A percentile compares a stretch with the other conserved stretches of the same genome.
Conservation (phyloP, 2,888 invertebrate species). For the Esperia sulphurella region DNA sequence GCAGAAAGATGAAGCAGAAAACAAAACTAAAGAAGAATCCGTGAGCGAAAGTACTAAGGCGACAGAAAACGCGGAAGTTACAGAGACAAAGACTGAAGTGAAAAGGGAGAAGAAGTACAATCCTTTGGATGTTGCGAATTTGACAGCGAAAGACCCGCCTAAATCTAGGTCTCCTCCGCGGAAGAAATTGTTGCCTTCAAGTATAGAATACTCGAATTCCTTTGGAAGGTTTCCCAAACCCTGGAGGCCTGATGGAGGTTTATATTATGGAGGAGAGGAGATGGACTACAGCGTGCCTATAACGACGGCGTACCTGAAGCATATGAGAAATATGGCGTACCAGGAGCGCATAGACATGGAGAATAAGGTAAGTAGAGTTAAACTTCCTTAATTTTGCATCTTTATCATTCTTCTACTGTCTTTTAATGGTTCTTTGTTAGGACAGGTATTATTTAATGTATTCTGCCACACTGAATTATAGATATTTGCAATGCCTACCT, state of each 20-base stretch:
- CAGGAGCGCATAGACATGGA: slow-evolving; percentile 57
- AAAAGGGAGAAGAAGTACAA: slow-evolving; percentile 73
- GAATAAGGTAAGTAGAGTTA: slow-evolving; percentile 51
- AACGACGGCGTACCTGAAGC: slow-evolving; percentile 92
- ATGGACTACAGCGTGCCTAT: slow-evolving; percentile 93
- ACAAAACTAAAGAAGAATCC: slow-evolving; percentile 27
- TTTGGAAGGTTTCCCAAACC: slow-evolving; percentile 77
- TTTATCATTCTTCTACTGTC: too few species aligned
- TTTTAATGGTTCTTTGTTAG: too few species aligned
- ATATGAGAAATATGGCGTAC: slow-evolving; percentile 85
- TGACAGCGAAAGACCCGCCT: slow-evolving; percentile 81
- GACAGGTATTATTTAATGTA: too few species aligned
- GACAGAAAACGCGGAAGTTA: slow-evolving; percentile 43
- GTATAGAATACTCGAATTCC: slow-evolving; percentile 49
- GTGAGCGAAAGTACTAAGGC: slow-evolving; percentile 45
- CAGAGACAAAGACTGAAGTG: slow-evolving; percentile 53
- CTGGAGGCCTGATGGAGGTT: slow-evolving; percentile 77
- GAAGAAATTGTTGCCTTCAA: slow-evolving; percentile 66
- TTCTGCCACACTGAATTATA: too few species aligned
- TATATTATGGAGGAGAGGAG: slow-evolving; percentile 67
- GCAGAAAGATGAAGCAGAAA: slow-evolving; percentile 37
- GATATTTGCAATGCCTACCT: background rate
- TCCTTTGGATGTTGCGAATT: slow-evolving; percentile 81
- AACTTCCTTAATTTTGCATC: background rate
- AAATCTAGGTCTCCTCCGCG: slow-evolving; percentile 69